Base-by-base conservation (phyloP, 2,797 vertebrate species). In the Channa striata region DNA sequence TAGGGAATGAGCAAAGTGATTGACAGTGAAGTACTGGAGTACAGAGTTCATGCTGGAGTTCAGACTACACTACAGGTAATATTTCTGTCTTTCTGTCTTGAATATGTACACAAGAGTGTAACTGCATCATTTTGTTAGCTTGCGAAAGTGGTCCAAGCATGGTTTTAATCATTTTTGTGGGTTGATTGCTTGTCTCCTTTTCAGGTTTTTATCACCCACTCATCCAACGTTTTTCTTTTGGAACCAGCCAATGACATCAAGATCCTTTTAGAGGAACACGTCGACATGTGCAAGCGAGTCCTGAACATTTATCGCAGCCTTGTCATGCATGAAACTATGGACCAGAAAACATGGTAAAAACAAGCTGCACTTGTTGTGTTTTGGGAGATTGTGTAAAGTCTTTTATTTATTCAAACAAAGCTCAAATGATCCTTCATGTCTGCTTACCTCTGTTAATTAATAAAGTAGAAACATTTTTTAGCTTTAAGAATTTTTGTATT, bases 291-390 rank as follows among this genome's bases (percentile, higher is more conserved):
- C 93, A 99, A 99, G 93, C 93, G 98, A 49, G 96, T 99, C 87
- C 95, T 99, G 61, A 99, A 99, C 88, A 99, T 99, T 90, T 99
- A 99, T 90, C 97, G 98, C 65, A 96, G 97, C 90, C 97, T 99
- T 84, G 97, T 99, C 75, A 98, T 99, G 80, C 97, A 99, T 86
- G 96, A 98, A 87, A 96, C 96, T 81, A 99, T 99, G 97, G 97
- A 99, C 92, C 98, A 99, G 93, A 98, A 97, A 86, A 98, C 97
- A 83, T 99, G 98, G 98, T 99, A 96, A 91, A 47, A n/a, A 19
- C 0, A 17, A 36, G 5, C 16, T 40, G 20, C 6, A 48, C 16
- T 67, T 8, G 8, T 14, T 46, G 7, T n/a, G 23, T 8, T 60
- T 11, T 14, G 16, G 11, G 5, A 36, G 23, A 54, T 4, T 11